Base-by-base conservation (phyloP, 1,140 invertebrate genomes). In the Himalopsyche phryganea region DNA sequence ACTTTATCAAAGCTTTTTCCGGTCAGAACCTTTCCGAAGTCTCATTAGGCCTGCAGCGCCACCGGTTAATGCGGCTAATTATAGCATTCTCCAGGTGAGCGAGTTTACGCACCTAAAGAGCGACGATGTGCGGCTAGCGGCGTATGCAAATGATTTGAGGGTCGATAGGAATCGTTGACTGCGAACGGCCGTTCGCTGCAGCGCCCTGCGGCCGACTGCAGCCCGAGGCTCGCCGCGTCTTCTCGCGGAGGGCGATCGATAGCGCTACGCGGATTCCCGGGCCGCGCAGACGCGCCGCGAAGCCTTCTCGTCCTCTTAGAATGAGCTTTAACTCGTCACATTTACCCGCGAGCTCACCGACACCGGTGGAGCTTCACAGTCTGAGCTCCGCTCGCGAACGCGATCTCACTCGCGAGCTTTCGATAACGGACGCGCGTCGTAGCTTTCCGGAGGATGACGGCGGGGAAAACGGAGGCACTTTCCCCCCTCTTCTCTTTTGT, bases 381-480 rank as follows among this genome's bases (percentile, higher is more conserved):
- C 60, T 56, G 20, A 53, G 60, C 60, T 56, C 49, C 42, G 52
- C 52, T 55, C 46, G 46, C 18, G 18, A 28, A 28, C 23, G 9
- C 23, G 23, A 28, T 28, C 38, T 40, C 38, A 11, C 11, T 13
- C 15, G 11, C 38, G 38, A 40, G 38, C 38, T 40, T 40, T 40
- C 11, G n/a, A 40, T 15, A 40, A 13, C 38, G 38, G 38, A 40
- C 38, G 38, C 38, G 15, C 38, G 38, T 40, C 38, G 48, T 36
- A 33, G 42, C 36, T 46, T 46, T 46, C 14, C 44, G 20, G 44
- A 33, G 13, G 38, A 28, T 15, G 15, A 32, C 6, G 42, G 1
- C 13, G n/a, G 40, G 32, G 28, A n/a, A 32, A 32, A 3, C 23
- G 23, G 23, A 9, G 38, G 53, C 2, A 47, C 41, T 33, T 17